Evolutionary conservation across 2,113 vertebrate species (phyloP), one percentile per base, ranked within the genome.

Genomic region (Hippolais icterina): DNA sequence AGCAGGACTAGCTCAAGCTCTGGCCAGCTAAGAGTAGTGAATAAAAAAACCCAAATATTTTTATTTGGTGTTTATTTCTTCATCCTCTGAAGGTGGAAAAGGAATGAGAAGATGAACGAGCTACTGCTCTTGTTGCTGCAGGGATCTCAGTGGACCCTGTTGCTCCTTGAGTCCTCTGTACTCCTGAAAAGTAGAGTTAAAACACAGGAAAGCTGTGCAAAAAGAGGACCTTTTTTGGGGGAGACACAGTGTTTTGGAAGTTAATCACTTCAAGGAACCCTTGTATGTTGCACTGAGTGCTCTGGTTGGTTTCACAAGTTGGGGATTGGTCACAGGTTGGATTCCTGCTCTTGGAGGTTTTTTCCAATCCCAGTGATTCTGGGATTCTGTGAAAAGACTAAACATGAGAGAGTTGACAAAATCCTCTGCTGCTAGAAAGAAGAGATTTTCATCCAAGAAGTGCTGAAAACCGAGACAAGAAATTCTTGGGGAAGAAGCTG

Each of bases 221-320:
- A 78, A 61, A 46, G 5, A 41, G 2, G n/a, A 27, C 1, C 0
- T 25, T 57, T n/a, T 59, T n/a, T 0, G 1, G 5, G 15, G 11
- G 7, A 33, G 0, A 27, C 9, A 46, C 2, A 14, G 2, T 6
- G 9, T 46, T 68, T 68, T 83, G 29, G 20, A 61, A 24, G 9
- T 10, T 7, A n/a, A 14, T 8, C 18, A n/a, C 29, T 41, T 12
- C 20, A 41, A 39, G n/a, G 20, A 41, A 11, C 4, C 3, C 18
- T 2, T 59, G 39, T 9, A n/a, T 21, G 6, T 25, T 20, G 16
- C 17, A 29, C 15, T 16, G 18, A 14, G 12, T 24, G 12, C 16
- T 18, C 61, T 60, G 27, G 3, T 59, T 1, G 1, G 15, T 50
- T 14, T 39, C 29, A 22, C 13, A 46, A 29, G 12, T 1, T 25